phyloP scores from a whole-genome alignment of 2,797 vertebrate species.

The Natrix natrix region DNA sequence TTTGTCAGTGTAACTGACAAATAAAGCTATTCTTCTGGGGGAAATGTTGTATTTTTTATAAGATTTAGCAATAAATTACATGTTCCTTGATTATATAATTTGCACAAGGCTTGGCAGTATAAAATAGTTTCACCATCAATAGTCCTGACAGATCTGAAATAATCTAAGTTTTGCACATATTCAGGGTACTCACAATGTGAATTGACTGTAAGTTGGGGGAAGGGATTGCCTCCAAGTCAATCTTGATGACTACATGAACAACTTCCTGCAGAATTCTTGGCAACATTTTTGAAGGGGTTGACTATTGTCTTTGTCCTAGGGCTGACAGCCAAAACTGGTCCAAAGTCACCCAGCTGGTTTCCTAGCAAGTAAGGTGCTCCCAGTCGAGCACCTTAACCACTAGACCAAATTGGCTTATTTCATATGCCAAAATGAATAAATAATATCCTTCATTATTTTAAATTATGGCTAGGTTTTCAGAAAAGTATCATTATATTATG shows the following conservation, averaged over 20 bases:
- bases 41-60: neutral
- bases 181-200: neutral
- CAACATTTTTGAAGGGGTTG: neutral
- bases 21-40: neutral
- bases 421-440: neutral
- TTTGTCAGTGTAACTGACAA: neutral
- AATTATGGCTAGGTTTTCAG: neutral
- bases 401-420: neutral
- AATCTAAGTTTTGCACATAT: neutral
- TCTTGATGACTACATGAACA: neutral
- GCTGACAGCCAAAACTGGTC: neutral
- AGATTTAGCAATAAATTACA: neutral
- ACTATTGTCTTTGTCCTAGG: neutral
- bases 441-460: neutral
- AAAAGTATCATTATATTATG: neutral
- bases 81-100: neutral
- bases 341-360: neutral
- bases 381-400: neutral
- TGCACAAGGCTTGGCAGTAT: neutral
- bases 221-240: neutral
- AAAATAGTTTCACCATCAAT: neutral
- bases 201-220: neutral
- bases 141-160: neutral
- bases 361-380: neutral
- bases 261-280: neutral